Percentiles rank a stretch among this genome's conserved stretches.
Conservation (phyloP, 2,888 invertebrate species). For the Anoplius nigerrimus region DNA sequence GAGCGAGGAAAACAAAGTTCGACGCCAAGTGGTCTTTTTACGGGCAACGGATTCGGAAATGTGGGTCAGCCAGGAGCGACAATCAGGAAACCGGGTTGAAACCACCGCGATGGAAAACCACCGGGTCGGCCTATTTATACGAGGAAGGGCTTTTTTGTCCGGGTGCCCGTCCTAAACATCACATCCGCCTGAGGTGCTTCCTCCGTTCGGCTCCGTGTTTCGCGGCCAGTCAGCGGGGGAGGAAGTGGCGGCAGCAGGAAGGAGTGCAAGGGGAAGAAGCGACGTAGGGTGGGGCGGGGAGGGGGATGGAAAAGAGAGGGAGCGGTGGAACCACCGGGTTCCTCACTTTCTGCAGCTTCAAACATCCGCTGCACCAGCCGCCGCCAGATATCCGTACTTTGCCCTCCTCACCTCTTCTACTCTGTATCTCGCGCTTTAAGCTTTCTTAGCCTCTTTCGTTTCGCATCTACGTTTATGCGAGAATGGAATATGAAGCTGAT, state of each 20-base stretch:
- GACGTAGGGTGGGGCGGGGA: constrained; percentile 22
- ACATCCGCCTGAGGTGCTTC: constrained; percentile 65
- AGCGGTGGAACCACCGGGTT: constrained; percentile 57
- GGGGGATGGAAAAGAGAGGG: constrained; percentile 46
- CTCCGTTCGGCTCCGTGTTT: constrained; percentile 47
- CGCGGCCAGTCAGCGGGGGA: constrained; percentile 28
- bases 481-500: no score
- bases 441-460: no score
- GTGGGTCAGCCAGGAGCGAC: constrained; percentile 40
- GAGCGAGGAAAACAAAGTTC: neutral
- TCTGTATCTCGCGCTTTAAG: neutral
- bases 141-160: constrained; percentile 51
- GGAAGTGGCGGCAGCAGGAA: neutral
- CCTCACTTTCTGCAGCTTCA: constrained; percentile 56
- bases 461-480: no score
- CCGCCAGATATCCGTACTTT: constrained; percentile 43
- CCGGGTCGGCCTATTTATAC: constrained; percentile 60
- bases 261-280: constrained; percentile 1
- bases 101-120: constrained; percentile 47
- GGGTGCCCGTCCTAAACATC: constrained; percentile 64
- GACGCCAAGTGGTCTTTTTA: constrained; percentile 10
- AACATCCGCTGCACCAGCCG: constrained; percentile 66
- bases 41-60: constrained; percentile 44
- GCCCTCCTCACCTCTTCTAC: neutral
- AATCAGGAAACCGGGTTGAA: constrained; percentile 29